phyloP scores from a whole-genome alignment of 2,113 vertebrate species.

The Petaurus breviceps region DNA sequence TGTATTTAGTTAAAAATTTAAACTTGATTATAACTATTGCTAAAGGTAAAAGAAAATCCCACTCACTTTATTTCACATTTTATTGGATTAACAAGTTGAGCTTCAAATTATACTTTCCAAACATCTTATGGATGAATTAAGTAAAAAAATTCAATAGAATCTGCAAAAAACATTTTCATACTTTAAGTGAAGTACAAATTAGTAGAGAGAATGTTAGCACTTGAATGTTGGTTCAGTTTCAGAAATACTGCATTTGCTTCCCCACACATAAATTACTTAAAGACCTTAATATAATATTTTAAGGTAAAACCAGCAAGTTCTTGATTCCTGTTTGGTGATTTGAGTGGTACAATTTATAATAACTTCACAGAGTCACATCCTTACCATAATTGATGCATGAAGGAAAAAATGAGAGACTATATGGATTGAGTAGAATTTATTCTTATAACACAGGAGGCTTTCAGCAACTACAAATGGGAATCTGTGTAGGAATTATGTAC shows the following conservation, averaged over 20 bases:
- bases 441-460: not conserved
- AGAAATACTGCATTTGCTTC: constrained; percentile 51
- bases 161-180: not conserved
- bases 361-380: not conserved
- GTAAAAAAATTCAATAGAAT: constrained; percentile 21
- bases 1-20: not conserved
- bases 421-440: not conserved
- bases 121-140: constrained; percentile 51
- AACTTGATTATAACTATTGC: constrained; percentile 43
- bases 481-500: not conserved
- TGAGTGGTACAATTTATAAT: not conserved
- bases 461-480: not conserved
- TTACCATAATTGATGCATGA: not conserved
- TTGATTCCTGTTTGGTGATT: not conserved
- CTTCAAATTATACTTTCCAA: constrained; percentile 20
- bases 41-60: constrained; percentile 23
- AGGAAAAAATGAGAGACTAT: not conserved
- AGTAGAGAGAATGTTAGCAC: constrained; percentile 26
- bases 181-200: constrained; percentile 2
- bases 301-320: not conserved
- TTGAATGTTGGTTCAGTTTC: constrained; percentile 34
- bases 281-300: constrained; percentile 33
- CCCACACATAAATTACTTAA: constrained; percentile 38
- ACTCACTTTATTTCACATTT: constrained; percentile 33
- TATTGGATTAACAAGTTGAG: constrained; percentile 20